phyloP scores from a whole-genome alignment of 2,888 invertebrate genomes.

The Nymphalis urticae region DNA sequence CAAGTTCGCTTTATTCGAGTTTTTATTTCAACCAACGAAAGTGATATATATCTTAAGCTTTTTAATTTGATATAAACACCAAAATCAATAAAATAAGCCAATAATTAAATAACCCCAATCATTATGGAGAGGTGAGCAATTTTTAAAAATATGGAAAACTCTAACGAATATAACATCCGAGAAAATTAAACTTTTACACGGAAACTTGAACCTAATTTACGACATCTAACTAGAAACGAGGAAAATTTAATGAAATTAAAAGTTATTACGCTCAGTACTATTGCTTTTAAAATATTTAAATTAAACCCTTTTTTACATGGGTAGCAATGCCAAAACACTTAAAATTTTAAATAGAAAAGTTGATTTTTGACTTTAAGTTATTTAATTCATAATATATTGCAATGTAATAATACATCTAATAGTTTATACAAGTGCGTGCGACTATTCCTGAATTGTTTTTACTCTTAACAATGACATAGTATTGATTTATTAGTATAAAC shows the following conservation, averaged over 20 bases:
- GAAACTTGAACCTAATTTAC: slow-evolving; percentile 29
- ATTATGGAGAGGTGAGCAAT: neutral
- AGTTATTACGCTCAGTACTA: slow-evolving; percentile 20
- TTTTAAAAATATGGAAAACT: slow-evolving; percentile 14
- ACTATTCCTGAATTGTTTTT: no score
- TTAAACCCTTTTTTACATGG: slow-evolving; percentile 9
- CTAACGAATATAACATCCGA: slow-evolving; percentile 1
- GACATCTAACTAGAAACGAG: slow-evolving; percentile 20
- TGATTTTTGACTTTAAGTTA: neutral
- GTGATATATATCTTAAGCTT: slow-evolving; percentile 14
- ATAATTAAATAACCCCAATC: no score
- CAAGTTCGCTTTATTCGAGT: slow-evolving; percentile 31
- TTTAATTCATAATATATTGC: no score
- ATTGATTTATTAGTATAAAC: no score
- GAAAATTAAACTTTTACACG: slow-evolving; percentile 23
- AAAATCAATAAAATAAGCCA: no score
- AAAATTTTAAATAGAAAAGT: neutral
- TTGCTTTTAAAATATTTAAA: slow-evolving; percentile 10
- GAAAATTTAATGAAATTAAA: slow-evolving; percentile 31
- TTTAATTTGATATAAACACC: neutral
- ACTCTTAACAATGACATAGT: no score
- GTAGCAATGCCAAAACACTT: neutral
- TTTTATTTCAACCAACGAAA: slow-evolving; percentile 25
- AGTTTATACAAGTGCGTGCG: no score
- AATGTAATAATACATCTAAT: no score